Evolutionary conservation across 2,797 vertebrate genomes (phyloP), one percentile per base, ranked within the genome.

Genomic region (Falco cherrug): DNA sequence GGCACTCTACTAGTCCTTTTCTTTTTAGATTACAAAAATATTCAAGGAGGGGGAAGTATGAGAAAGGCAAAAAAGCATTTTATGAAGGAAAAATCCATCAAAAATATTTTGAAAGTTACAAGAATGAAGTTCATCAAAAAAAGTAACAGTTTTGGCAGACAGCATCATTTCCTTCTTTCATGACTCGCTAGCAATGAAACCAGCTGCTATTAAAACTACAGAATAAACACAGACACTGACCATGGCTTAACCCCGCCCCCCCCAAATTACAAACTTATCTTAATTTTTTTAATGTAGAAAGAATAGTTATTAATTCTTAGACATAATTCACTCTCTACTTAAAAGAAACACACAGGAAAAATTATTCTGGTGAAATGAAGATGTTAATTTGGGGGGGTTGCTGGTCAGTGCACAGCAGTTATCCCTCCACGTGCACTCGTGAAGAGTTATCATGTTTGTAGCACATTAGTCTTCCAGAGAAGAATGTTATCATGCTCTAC

Each of bases 21-120:
- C 67, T 89, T 96, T 78, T 89, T 78, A 94, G 96, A 95, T 93
- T 76, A 95, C 56, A 93, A 89, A 95, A 94, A 95, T 75, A 93
- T 87, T 93, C 67, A 87, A 84, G 63, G 50, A 93, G n/a, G 65
- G 29, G 94, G 71, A 93, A 92, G 51, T 16, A 94, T 25, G 21
- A 92, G 21, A 93, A 92, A 71, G 17, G 16, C 18, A 69, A 86
- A 81, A 53, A 75, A n/a, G 13, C 5, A 51, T 47, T 73, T 81
- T 71, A 53, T 16, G n/a, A 67, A 71, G 21, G 48, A 71, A 87
- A 86, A 94, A 84, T 18, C 10, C 12, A 35, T 64, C 54, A 3
- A 16, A 78, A 71, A 54, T 29, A 51, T 12, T 13, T 41, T 2
- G 0, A 35, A 73, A 79, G 37, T 57, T 82, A 76, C n/a, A 87